Conservation (phyloP, 1,140 invertebrate species). For the Drosophila trapezifrons region DNA sequence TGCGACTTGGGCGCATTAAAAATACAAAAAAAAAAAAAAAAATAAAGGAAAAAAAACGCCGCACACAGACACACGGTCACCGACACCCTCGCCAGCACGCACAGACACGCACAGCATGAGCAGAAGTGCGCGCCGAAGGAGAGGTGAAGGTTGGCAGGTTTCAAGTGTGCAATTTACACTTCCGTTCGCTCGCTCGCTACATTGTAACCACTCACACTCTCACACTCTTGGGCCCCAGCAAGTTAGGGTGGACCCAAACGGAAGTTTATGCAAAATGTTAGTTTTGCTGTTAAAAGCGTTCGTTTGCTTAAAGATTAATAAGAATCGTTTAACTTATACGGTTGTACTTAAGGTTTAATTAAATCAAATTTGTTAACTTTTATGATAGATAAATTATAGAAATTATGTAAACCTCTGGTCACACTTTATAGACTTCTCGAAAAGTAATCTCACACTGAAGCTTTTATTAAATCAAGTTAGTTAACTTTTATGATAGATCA, state of each 20-base stretch:
- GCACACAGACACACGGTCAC: slow-evolving; percentile 16
- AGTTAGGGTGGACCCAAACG: slow-evolving; percentile 11
- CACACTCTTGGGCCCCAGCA: not conserved
- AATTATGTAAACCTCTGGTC: not conserved
- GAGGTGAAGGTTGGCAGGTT: slow-evolving; percentile 43
- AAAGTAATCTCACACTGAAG: too few species aligned
- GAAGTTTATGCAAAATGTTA: not conserved
- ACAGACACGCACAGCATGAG: slow-evolving; percentile 10
- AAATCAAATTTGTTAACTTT: not conserved
- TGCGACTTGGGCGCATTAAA: slow-evolving; percentile 52
- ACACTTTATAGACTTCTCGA: too few species aligned
- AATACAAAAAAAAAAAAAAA: slow-evolving; percentile 17
- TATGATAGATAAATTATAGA: not conserved
- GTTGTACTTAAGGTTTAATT: too few species aligned
- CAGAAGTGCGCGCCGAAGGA: slow-evolving; percentile 9
- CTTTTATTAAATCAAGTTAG: not conserved
- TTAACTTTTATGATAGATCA: too few species aligned
- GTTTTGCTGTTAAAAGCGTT: not conserved
- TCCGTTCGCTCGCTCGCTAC: slow-evolving; percentile 58
- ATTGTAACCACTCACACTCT: slow-evolving; percentile 43
- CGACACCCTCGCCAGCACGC: slow-evolving; percentile 24
- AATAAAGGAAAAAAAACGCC: not conserved
- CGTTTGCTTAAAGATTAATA: not conserved
- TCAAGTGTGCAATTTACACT: slow-evolving; percentile 78
- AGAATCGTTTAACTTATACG: too few species aligned